These are phyloP conservation scores for Dufourea novaeangliae DNA, from an alignment of 1,140 invertebrate species.

Conservation along the genomic window DNA sequence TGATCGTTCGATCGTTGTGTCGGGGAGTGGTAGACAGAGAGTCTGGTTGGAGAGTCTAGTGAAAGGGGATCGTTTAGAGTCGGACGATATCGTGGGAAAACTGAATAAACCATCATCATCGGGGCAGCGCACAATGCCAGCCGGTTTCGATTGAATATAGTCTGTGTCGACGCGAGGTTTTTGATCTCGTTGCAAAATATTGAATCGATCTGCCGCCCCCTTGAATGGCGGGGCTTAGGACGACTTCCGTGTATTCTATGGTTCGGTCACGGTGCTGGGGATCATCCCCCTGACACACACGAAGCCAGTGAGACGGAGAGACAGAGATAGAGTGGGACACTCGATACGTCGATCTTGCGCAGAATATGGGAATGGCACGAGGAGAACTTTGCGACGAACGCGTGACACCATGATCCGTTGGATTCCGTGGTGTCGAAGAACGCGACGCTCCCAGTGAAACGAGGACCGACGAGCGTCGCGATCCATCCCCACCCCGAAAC, in stretches of 20 bases:
- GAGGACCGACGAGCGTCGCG: not conserved
- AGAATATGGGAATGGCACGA: conserved; percentile 48
- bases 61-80: not conserved
- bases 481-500: no score
- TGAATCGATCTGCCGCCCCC: conserved; percentile 62
- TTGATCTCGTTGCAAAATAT: conserved; percentile 71
- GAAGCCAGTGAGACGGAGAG: conserved; percentile 20
- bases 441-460: not conserved
- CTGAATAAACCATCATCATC: conserved; percentile 45
- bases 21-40: not conserved
- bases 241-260: conserved; percentile 58
- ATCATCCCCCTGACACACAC: conserved; percentile 59
- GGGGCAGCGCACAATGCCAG: conserved; percentile 18
- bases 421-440: conserved; percentile 7
- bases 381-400: conserved; percentile 48
- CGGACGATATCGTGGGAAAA: conserved; percentile 6
- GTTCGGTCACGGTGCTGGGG: conserved; percentile 42
- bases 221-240: conserved; percentile 71
- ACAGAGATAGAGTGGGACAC: conserved; percentile 14
- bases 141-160: conserved; percentile 13
- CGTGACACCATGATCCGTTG: conserved; percentile 51
- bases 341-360: conserved; percentile 47
- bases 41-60: no score
- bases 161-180: conserved; percentile 42
- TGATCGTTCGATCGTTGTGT: conserved; percentile 4